Percentiles rank a stretch among this genome's conserved stretches.
These are phyloP conservation scores for Pilophorus perplexus DNA, from an alignment of 2,888 invertebrate species.

Conservation along the genomic window DNA sequence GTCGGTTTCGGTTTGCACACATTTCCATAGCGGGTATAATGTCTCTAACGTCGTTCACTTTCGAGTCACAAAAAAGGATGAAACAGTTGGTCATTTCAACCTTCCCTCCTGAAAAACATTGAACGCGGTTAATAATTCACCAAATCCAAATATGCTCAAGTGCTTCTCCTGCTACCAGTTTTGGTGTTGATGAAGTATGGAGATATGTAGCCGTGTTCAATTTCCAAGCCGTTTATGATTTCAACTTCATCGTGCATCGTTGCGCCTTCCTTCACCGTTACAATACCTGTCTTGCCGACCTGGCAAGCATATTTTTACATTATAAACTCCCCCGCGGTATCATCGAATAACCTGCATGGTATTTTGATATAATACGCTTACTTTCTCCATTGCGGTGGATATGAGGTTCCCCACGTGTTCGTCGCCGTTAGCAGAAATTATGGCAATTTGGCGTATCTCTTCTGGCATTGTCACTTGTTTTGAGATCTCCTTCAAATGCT, in stretches of 20 bases:
- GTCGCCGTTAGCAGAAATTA: constrained; percentile 98
- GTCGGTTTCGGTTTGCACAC: constrained; percentile 27
- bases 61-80: constrained; percentile 42
- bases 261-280: constrained; percentile 99
- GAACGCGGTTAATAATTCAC: no score
- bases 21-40: constrained; percentile 41
- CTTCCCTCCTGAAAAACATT: constrained; percentile 32
- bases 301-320: no score
- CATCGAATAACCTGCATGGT: no score
- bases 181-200: constrained; percentile 98
- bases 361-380: constrained; percentile 45
- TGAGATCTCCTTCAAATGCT: constrained; percentile 85
- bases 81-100: constrained; percentile 40
- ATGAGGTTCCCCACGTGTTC: constrained; percentile 85
- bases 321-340: no score
- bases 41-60: constrained; percentile 35
- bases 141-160: no score
- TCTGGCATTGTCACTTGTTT: constrained; percentile 95
- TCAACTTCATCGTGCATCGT: constrained; percentile 94
- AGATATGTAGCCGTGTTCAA: constrained; percentile 98
- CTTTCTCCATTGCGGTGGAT: constrained; percentile 92
- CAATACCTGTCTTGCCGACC: constrained; percentile 96
- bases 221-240: constrained; percentile 97
- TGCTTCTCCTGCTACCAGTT: constrained; percentile 80
- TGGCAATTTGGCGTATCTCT: constrained; percentile 98